Base-by-base conservation (phyloP, 2,888 invertebrate species). In the Ochropacha duplaris region DNA sequence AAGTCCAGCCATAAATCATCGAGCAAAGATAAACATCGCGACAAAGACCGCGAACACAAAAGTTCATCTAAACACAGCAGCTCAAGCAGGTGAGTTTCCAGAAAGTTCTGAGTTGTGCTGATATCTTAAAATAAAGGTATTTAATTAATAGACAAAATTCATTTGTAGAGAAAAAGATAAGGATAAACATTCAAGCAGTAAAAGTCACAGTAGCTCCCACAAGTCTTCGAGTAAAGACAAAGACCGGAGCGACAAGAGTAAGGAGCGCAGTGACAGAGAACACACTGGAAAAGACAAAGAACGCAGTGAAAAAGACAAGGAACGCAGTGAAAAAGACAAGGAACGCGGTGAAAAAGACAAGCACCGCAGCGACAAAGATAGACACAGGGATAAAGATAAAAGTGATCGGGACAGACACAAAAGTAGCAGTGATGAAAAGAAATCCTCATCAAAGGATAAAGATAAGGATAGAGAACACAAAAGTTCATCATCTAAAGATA, bases 11-110 rank as follows among this genome's bases (percentile, higher is more conserved):
- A 95, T 83, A 95, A 95, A 83, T 95, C 95, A 31, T 95, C 95
- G 9, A 94, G 94, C 79, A 95, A 94, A 77, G 95, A 95, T 76
- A 95, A 95, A 76, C 94, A 96, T 78, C 94, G 95, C 64, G 95
- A 95, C 74, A 95, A 95, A 77, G 95, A 95, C 66, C 93, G 94
- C 68, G 94, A 94, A 65, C 94, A 94, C 79, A 94, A 94, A 78
- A 93, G 91, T 77, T 91, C 87, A n/a, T 84, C 88, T 61, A 90
- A 92, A 76, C 89, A 89, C 73, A 88, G 88, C 69, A 89, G 92
- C 59, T 93, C 93, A 63, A 86, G 81, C 88, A 90, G 90, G 92
- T 92, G 84, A 86, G 83, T 77, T 85, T 90, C 87, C 76, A 87
- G 89, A 90, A 87, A 67, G 57, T 84, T 90, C 86, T 70, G 50